Percentiles rank a stretch among this genome's conserved stretches.
Conservation (phyloP, 2,888 invertebrate species). For the Lasioglossum leucozonium region DNA sequence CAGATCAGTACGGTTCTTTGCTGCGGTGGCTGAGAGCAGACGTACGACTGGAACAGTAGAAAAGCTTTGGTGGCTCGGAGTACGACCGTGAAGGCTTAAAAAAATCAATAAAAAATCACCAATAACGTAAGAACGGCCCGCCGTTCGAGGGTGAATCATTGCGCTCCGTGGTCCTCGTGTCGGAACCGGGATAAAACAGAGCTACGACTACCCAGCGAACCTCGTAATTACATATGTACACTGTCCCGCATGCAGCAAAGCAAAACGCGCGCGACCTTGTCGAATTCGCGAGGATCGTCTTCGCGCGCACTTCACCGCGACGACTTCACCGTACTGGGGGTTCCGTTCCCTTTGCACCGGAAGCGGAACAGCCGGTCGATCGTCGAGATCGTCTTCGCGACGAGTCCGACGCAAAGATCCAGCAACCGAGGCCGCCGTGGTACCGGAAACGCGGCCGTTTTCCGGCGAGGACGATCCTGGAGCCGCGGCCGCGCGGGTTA, state of each 20-base stretch:
- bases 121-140: background rate
- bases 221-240: conserved; percentile 80
- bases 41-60: too few relatives aligned
- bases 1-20: too few relatives aligned
- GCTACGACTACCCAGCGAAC: conserved; percentile 51
- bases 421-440: background rate
- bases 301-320: conserved; percentile 35
- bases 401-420: background rate
- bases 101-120: background rate
- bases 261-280: conserved; percentile 18
- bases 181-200: conserved; percentile 21
- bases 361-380: background rate
- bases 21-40: too few relatives aligned
- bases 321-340: background rate
- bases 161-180: background rate
- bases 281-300: background rate
- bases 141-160: background rate
- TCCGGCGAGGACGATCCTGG: conserved; percentile 28
- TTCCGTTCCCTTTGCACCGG: background rate
- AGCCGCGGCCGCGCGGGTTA: conserved; percentile 81
- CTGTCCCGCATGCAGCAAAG: conserved; percentile 37
- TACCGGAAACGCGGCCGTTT: background rate
- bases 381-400: background rate
- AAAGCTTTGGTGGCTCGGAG: too few relatives aligned
- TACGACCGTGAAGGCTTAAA: too few relatives aligned